Conservation (phyloP, 2,888 invertebrate species). For the Drosophila formosana region DNA sequence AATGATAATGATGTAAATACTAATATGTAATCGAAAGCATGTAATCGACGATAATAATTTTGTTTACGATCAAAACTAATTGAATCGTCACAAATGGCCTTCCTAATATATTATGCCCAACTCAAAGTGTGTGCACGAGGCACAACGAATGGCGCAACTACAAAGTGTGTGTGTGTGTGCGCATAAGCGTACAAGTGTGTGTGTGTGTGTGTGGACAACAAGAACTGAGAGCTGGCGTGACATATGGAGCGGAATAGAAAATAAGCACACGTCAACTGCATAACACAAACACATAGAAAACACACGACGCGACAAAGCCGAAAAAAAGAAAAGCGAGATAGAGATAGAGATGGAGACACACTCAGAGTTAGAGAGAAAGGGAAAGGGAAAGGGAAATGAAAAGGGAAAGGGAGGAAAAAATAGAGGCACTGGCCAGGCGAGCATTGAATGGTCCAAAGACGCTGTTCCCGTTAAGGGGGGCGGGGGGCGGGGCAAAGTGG, state of each 20-base stretch:
- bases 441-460: conserved; percentile 23
- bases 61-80: not conserved
- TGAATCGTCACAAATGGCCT: not conserved
- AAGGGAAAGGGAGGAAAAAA: conserved; percentile 1
- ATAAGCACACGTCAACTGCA: conserved; percentile 81
- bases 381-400: not conserved
- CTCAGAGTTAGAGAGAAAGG: not conserved
- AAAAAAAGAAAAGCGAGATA: conserved; percentile 30
- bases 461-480: not conserved
- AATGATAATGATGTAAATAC: not conserved
- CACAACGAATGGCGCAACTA: conserved; percentile 45
- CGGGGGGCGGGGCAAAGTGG: conserved; percentile 39
- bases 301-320: conserved; percentile 64
- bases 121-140: conserved; percentile 22
- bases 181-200: conserved; percentile 21
- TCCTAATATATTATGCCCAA: not conserved
- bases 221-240: conserved; percentile 61
- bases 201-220: conserved; percentile 23
- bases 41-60: not conserved
- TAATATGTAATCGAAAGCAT: not conserved
- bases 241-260: conserved; percentile 80
- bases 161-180: conserved; percentile 38
- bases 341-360: not conserved
- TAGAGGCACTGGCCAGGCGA: conserved; percentile 3
- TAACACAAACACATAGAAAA: conserved; percentile 72